A percentile compares a stretch with the other conserved stretches of the same genome.
phyloP scores from a whole-genome alignment of 2,113 vertebrate genomes.

The Rhinoderma darwinii region DNA sequence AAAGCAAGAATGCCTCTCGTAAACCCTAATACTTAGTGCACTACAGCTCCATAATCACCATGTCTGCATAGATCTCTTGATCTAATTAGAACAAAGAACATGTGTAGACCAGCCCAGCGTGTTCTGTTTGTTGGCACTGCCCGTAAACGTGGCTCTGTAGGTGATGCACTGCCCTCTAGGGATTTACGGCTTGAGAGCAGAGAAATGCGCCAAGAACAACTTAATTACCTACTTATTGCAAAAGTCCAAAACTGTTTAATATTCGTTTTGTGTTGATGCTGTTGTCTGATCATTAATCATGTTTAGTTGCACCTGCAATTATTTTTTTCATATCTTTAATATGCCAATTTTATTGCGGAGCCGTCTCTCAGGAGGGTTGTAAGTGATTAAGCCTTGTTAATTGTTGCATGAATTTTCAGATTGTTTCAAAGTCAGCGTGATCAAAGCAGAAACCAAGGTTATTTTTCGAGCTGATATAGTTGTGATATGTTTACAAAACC shows the following conservation, averaged over 20 bases:
- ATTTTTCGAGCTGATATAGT: slow-evolving; percentile 23
- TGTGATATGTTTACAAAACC: slow-evolving; percentile 60
- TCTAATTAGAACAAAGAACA: background rate
- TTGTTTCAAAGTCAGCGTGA: slow-evolving; percentile 68
- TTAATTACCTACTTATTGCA: slow-evolving; percentile 60
- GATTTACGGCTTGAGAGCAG: slow-evolving; percentile 14
- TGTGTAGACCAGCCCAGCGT: background rate
- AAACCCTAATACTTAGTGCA: background rate
- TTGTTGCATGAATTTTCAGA: slow-evolving; percentile 63
- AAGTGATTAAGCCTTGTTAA: slow-evolving; percentile 70
- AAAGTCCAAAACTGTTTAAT: slow-evolving; percentile 65
- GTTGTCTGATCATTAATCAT: slow-evolving; percentile 73
- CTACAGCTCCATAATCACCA: background rate
- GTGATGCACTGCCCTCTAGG: background rate
- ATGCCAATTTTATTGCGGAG: slow-evolving; percentile 68
- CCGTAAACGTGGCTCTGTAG: background rate
- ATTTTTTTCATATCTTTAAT: slow-evolving; percentile 71
- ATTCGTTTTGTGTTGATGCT: slow-evolving; percentile 66
- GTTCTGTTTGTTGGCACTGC: background rate
- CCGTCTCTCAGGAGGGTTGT: slow-evolving; percentile 68
- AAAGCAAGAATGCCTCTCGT: background rate
- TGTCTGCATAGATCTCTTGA: background rate
- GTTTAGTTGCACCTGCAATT: slow-evolving; percentile 72
- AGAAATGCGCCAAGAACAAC: slow-evolving; percentile 54
- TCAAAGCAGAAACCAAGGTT: slow-evolving; percentile 65